Evolutionary conservation across 2,113 vertebrate species (phyloP).

Genomic region (Sceloporus undulatus): DNA sequence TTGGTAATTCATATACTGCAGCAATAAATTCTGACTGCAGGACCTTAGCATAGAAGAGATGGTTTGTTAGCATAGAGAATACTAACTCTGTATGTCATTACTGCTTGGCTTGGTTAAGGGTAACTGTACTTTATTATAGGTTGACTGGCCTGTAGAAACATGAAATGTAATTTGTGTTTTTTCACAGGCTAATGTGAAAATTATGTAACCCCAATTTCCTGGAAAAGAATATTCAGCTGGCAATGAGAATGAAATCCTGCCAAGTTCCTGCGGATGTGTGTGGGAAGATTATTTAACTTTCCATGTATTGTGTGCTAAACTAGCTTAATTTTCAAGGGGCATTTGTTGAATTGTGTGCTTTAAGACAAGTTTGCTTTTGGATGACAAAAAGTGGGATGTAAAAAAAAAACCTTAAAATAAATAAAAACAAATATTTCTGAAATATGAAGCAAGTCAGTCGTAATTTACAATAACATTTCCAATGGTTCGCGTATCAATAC

Average conservation of each 20-base stretch:
- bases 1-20: background rate
- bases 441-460: slow-evolving; percentile 9
- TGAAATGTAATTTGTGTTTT: slow-evolving; percentile 1
- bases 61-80: background rate
- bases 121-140: background rate
- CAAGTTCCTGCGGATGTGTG: background rate
- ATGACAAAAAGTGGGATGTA: background rate
- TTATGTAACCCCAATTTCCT: slow-evolving; percentile 15
- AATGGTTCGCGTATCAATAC: background rate
- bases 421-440: background rate
- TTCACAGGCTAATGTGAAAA: slow-evolving; percentile 6
- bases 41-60: background rate
- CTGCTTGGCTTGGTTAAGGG: background rate
- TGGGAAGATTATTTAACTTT: background rate
- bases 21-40: background rate
- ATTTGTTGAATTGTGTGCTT: background rate
- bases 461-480: background rate
- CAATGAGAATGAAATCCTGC: slow-evolving; percentile 14
- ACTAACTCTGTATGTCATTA: background rate
- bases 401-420: background rate
- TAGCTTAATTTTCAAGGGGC: background rate
- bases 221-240: slow-evolving; percentile 10
- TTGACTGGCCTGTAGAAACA: slow-evolving; percentile 7
- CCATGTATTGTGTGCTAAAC: background rate
- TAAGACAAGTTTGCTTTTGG: background rate